These are phyloP conservation scores for Strigamia transsilvanica DNA, from an alignment of 2,888 invertebrate genomes.

Conservation along the genomic window DNA sequence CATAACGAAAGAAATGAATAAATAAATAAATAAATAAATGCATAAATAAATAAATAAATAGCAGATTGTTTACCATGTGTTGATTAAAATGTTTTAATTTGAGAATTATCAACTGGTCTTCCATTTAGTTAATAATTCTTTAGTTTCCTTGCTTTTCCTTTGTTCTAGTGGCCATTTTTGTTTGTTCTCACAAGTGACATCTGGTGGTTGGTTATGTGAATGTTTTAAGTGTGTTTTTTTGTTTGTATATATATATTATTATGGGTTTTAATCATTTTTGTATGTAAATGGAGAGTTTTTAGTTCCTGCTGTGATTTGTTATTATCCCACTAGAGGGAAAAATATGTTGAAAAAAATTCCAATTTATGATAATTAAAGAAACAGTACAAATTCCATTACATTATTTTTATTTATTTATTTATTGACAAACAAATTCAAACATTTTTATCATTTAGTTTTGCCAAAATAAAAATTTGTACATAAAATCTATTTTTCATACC, in stretches of 20 bases:
- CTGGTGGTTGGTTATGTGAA: constrained; percentile 40
- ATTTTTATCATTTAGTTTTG: background rate
- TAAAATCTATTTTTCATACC: constrained; percentile 39
- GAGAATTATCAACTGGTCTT: constrained; percentile 16
- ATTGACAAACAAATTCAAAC: background rate
- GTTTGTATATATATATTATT: background rate
- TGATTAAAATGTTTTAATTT: background rate
- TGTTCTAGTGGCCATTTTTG: background rate
- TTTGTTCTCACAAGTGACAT: constrained; percentile 15
- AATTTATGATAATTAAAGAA: constrained; percentile 20
- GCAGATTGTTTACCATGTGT: background rate
- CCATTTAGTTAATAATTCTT: constrained; percentile 4
- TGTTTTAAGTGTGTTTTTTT: background rate
- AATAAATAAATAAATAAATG: background rate
- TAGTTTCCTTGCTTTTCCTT: background rate
- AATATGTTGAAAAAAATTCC: constrained; percentile 35
- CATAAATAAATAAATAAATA: background rate
- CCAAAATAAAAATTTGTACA: background rate
- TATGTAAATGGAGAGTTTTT: background rate
- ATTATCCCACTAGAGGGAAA: background rate
- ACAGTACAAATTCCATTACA: constrained; percentile 17
- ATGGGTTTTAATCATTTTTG: background rate
- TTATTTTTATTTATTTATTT: constrained; percentile 9
- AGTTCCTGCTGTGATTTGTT: background rate
- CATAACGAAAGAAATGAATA: background rate